phyloP scores from a whole-genome alignment of 2,888 invertebrate species.

The Drosophila emarginata region DNA sequence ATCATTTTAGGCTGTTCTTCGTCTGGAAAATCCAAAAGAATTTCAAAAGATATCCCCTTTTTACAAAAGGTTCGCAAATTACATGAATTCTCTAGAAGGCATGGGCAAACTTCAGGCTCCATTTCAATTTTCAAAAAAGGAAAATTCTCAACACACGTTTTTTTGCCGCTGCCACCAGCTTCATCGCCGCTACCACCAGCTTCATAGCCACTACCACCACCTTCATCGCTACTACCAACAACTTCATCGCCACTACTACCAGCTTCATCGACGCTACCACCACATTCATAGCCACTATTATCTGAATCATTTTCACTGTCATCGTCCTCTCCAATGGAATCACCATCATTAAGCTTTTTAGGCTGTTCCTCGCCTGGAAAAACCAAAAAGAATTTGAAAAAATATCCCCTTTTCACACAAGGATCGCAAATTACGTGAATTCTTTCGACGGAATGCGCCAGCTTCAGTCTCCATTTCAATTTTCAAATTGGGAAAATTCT shows the following conservation, averaged over 20 bases:
- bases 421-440: background rate
- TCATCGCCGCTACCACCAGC: slow-evolving; percentile 87
- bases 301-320: slow-evolving; percentile 86
- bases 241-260: slow-evolving; percentile 87
- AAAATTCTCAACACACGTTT: background rate
- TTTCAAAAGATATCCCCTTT: background rate
- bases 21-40: slow-evolving; percentile 83
- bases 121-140: background rate
- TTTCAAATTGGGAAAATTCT: background rate
- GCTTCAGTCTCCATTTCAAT: background rate
- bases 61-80: background rate
- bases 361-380: slow-evolving; percentile 92
- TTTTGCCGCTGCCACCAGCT: slow-evolving; percentile 87
- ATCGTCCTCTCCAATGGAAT: slow-evolving; percentile 95
- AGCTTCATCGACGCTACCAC: slow-evolving; percentile 88
- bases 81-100: no score
- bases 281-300: no score
- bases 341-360: slow-evolving; percentile 96
- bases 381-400: background rate
- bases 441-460: background rate
- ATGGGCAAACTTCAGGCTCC: background rate
- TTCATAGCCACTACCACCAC: slow-evolving; percentile 88
- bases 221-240: no score
- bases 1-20: slow-evolving; percentile 95
- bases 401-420: background rate